Percentiles rank a stretch among this genome's conserved stretches.
Evolutionary conservation across 1,140 invertebrate genomes (phyloP).

Genomic region (Gonioctena quinquepunctata): DNA sequence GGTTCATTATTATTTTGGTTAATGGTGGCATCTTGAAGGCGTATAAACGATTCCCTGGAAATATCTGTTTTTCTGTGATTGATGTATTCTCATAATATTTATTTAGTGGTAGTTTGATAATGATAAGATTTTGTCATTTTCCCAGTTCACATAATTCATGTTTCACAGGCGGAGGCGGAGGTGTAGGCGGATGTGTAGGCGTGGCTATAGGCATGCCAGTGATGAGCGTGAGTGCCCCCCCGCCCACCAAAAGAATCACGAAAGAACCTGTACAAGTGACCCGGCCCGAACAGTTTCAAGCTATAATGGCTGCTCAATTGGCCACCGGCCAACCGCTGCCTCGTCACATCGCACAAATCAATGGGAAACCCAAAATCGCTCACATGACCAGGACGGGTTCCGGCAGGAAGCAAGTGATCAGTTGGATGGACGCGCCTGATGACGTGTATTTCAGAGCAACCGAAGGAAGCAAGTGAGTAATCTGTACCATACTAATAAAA

Average conservation of each 20-base stretch:
- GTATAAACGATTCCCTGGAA: too few relatives aligned
- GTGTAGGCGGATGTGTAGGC: too few relatives aligned
- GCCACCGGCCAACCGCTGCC: slow-evolving; percentile 66
- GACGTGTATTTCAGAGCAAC: slow-evolving; percentile 95
- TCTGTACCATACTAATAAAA: too few relatives aligned
- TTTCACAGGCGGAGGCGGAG: too few relatives aligned
- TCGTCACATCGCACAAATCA: slow-evolving; percentile 68
- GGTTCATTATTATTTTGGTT: too few relatives aligned
- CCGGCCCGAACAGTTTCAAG: slow-evolving; percentile 68
- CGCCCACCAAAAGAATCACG: slow-evolving; percentile 68
- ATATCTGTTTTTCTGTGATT: too few relatives aligned
- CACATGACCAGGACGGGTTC: slow-evolving; percentile 66
- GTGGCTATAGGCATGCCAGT: too few relatives aligned
- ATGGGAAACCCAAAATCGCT: slow-evolving; percentile 75
- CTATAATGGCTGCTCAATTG: slow-evolving; percentile 63
- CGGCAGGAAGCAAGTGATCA: slow-evolving; percentile 87
- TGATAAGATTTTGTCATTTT: too few relatives aligned
- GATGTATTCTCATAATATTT: too few relatives aligned
- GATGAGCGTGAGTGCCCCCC: slow-evolving; percentile 59
- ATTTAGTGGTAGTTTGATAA: too few relatives aligned
- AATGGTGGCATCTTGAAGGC: too few relatives aligned
- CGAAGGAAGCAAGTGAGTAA: slow-evolving; percentile 83
- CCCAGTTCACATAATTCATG: too few relatives aligned
- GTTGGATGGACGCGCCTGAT: slow-evolving; percentile 97
- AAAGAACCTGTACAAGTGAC: slow-evolving; percentile 71